These are phyloP conservation scores for Microplitis manilae DNA, from an alignment of 2,888 invertebrate species.

Conservation along the genomic window DNA sequence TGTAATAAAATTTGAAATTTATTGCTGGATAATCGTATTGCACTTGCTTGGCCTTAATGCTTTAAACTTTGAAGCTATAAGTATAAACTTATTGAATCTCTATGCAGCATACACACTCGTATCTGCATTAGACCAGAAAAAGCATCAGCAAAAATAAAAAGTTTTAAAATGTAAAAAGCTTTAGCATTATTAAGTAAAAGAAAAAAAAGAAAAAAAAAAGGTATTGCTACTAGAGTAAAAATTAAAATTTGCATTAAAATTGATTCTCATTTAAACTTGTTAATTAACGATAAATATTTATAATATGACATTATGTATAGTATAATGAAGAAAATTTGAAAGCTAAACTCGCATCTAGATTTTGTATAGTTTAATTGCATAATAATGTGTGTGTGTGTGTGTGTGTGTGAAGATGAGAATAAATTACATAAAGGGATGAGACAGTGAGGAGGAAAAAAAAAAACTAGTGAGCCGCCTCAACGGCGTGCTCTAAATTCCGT, in stretches of 20 bases:
- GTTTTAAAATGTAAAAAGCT: neutral
- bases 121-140: neutral
- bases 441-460: neutral
- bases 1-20: neutral
- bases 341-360: neutral
- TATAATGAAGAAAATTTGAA: neutral
- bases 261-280: neutral
- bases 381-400: neutral
- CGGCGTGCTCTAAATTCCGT: conserved; percentile 50
- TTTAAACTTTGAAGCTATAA: neutral
- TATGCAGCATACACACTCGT: neutral
- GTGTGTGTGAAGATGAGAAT: conserved; percentile 14
- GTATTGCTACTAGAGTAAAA: neutral
- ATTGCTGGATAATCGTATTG: neutral
- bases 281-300: conserved; percentile 29
- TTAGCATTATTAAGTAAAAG: neutral
- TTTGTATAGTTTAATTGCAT: neutral
- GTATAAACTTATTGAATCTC: neutral
- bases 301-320: conserved; percentile 16
- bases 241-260: conserved; percentile 16
- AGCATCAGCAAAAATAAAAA: neutral
- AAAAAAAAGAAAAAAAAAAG: neutral
- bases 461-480: too few relatives aligned
- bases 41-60: neutral
- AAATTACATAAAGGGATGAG: conserved; percentile 2